A percentile compares a stretch with the other conserved stretches of the same genome.
phyloP scores from a whole-genome alignment of 1,140 invertebrate genomes.

The Coelopa frigida region DNA sequence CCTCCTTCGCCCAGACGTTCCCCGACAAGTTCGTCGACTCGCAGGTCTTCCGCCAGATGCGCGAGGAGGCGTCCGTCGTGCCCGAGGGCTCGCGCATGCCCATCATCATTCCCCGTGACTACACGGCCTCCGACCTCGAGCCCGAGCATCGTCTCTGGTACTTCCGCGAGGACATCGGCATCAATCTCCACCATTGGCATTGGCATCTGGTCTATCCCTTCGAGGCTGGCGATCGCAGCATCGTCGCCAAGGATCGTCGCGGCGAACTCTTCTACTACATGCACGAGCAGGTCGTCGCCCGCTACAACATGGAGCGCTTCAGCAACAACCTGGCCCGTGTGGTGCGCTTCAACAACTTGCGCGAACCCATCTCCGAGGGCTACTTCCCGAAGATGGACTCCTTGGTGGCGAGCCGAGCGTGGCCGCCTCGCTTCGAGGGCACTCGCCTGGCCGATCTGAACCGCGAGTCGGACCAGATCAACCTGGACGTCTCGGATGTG shows the following conservation, averaged over 20 bases:
- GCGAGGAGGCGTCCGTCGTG: conserved; percentile 61
- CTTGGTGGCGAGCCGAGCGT: conserved; percentile 55
- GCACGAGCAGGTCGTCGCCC: conserved; percentile 61
- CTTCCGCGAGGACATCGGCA: conserved; percentile 65
- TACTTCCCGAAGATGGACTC: conserved; percentile 70
- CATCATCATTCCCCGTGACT: conserved; percentile 62
- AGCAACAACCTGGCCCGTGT: conserved; percentile 55
- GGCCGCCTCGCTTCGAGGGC: conserved; percentile 55
- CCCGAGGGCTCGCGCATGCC: conserved; percentile 55
- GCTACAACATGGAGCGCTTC: conserved; percentile 65
- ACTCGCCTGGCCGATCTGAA: conserved; percentile 56
- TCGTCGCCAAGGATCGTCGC: conserved; percentile 61
- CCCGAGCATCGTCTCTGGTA: conserved; percentile 63
- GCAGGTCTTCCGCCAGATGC: conserved; percentile 57
- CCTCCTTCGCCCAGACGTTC: conserved; percentile 63
- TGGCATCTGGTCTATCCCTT: conserved; percentile 76
- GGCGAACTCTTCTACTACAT: conserved; percentile 74
- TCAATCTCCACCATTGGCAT: conserved; percentile 79
- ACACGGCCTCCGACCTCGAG: conserved; percentile 65
- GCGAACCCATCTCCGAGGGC: conserved; percentile 57
- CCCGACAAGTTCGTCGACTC: conserved; percentile 73
- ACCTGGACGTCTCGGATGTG: conserved; percentile 59
- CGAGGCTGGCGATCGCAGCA: conserved; percentile 49
- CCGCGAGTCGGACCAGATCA: conserved; percentile 58
- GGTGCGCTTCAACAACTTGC: conserved; percentile 52